Evolutionary conservation across 2,888 invertebrate genomes (phyloP).

Genomic region (Drosophila incognita): DNA sequence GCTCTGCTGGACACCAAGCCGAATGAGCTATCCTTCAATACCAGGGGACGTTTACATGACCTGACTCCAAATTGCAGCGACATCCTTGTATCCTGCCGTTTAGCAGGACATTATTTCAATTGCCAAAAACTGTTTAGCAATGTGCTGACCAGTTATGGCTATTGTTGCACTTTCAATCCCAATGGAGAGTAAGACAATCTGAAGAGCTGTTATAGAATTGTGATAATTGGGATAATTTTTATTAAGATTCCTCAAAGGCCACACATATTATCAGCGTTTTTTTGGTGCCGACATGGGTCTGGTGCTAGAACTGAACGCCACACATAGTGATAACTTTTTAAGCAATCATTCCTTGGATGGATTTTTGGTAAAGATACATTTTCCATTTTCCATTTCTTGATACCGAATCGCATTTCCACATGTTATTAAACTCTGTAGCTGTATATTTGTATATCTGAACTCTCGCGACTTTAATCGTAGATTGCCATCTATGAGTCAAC

Average conservation of each 20-base stretch:
- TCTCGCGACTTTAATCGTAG: conserved; percentile 14
- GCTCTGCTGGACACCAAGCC: conserved; percentile 74
- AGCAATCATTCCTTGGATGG: conserved; percentile 85
- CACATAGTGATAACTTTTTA: conserved; percentile 87
- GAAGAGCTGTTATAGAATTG: background rate
- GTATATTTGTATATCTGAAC: background rate
- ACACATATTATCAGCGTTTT: conserved; percentile 46
- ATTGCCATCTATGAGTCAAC: conserved; percentile 56
- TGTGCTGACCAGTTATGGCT: conserved; percentile 84
- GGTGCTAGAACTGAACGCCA: conserved; percentile 86
- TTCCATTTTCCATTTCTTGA: background rate
- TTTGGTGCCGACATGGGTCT: conserved; percentile 86
- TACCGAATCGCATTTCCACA: background rate
- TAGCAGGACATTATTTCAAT: conserved; percentile 65
- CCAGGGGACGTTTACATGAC: conserved; percentile 62
- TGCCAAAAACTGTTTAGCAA: conserved; percentile 78
- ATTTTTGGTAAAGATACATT: conserved; percentile 85
- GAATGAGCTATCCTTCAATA: conserved; percentile 77
- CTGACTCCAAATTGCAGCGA: conserved; percentile 84
- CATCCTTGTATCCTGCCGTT: conserved; percentile 80
- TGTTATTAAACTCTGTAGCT: background rate
- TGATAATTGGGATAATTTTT: background rate
- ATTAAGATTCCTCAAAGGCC: conserved; percentile 47
- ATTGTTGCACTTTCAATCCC: conserved; percentile 85
- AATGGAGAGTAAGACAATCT: conserved; percentile 47